These are phyloP conservation scores for Ostrea denselamellosa DNA, from an alignment of 1,140 invertebrate genomes.

Conservation along the genomic window DNA sequence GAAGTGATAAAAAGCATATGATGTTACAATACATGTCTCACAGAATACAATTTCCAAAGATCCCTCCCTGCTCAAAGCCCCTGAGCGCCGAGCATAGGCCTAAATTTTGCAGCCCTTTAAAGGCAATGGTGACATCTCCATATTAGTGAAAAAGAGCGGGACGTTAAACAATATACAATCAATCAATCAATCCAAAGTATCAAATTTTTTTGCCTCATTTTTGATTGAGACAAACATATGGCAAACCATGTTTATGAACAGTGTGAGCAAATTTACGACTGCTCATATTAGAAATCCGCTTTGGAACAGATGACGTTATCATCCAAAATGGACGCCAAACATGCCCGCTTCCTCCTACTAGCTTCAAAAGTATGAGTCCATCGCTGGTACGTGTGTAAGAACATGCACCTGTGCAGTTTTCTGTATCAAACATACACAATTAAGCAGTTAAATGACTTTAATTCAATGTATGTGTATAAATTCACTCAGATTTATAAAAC, in stretches of 20 bases:
- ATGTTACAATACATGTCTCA: background rate
- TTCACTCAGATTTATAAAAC: background rate
- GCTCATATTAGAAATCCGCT: conserved; percentile 63
- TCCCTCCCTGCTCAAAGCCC: too few relatives aligned
- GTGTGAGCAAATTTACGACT: conserved; percentile 70
- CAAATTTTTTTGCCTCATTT: conserved; percentile 47
- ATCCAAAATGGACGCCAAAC: conserved; percentile 59
- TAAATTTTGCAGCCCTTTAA: too few relatives aligned
- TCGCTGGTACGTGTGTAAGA: conserved; percentile 65
- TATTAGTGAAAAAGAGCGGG: too few relatives aligned
- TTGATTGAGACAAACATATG: conserved; percentile 42
- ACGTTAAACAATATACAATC: too few relatives aligned
- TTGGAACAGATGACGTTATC: conserved; percentile 69
- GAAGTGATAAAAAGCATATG: background rate
- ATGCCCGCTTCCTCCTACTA: conserved; percentile 64
- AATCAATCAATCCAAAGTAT: background rate
- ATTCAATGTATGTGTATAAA: background rate
- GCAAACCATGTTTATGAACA: conserved; percentile 59
- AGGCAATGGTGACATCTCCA: too few relatives aligned
- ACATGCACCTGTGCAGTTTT: conserved; percentile 61
- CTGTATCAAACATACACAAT: conserved; percentile 43
- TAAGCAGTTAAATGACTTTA: background rate
- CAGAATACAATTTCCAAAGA: background rate
- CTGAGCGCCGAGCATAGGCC: too few relatives aligned
- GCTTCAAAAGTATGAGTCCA: conserved; percentile 61